A percentile compares a stretch with the other conserved stretches of the same genome.
Conservation (phyloP, 1,140 invertebrate genomes). For the Oscheius sp. region DNA sequence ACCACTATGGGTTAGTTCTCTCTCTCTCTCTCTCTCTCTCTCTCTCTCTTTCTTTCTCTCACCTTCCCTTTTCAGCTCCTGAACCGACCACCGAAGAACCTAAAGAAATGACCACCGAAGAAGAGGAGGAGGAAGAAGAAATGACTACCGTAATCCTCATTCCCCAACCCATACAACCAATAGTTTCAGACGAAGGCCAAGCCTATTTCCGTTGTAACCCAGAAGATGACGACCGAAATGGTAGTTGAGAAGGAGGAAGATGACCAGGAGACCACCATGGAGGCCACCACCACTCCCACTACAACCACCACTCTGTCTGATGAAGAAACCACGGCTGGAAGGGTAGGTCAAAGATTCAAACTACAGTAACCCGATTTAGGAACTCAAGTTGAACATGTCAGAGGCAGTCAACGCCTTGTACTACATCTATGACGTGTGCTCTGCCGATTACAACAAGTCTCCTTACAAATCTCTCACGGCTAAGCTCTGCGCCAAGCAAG, state of each 20-base stretch:
- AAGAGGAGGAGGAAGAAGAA: constrained; percentile 9
- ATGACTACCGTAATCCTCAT: not conserved
- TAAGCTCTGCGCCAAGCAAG: constrained; percentile 20
- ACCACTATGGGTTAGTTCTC: too few relatives aligned
- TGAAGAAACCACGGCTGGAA: not conserved
- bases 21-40: not conserved
- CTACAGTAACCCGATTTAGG: not conserved
- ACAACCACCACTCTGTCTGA: not conserved
- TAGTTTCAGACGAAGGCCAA: not conserved
- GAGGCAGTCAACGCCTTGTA: constrained; percentile 24
- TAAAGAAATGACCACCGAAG: constrained; percentile 13
- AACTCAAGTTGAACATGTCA: constrained; percentile 14
- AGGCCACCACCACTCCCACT: not conserved
- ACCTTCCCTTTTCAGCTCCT: too few relatives aligned
- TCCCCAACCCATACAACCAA: not conserved
- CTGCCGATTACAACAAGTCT: constrained; percentile 12
- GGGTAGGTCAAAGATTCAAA: not conserved
- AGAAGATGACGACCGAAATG: constrained; percentile 3
- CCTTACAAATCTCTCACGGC: not conserved
- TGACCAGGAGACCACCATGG: not conserved
- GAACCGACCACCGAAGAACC: too few relatives aligned
- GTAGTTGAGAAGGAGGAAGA: not conserved
- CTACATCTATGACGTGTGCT: constrained; percentile 33
- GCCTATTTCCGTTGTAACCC: not conserved
- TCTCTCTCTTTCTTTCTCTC: not conserved